Evolutionary conservation across 2,888 invertebrate species (phyloP), one percentile per base, ranked within the genome.

Genomic region (Chymomyza amoena): DNA sequence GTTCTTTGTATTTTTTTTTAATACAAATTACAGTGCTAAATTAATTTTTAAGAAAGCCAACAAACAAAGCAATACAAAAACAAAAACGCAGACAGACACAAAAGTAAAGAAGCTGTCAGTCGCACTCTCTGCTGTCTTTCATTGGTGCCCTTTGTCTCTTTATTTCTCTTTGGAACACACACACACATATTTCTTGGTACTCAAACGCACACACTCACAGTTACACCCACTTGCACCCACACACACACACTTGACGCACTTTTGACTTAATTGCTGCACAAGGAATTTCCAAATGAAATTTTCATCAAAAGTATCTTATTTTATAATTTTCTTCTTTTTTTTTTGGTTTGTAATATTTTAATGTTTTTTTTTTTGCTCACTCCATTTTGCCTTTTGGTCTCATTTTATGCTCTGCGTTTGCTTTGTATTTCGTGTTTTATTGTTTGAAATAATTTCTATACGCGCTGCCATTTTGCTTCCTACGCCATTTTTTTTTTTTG

Each of bases 241-340:
- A 18, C 39, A 18, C 28, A 51, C 39, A 64, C 25, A 61, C 18
- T 63, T 54, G 50, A 32, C 15, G 76, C 73, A 83, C 54, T 83
- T 73, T 75, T 70, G 76, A 64, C 81, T 75, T 88, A 83, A 83
- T 83, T 88, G 88, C 78, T 83, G 72, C 74, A 69, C 72, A 70
- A 73, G 86, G 88, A 84, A 88, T 88, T 83, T 78, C 65, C 65
- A 83, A 84, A 88, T 88, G 74, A 88, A 78, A 83, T 77, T 80
- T 83, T 83, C 81, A 78, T 78, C 86, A 82, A 76, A 76, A 76
- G 76, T 83, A 76, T 73, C 73, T 83, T 77, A 70, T 83, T 76
- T 68, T 61, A 61, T 71, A 52, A 61, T 75, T 79, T 64, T 28
- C 3, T 25, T 25, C 25, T 25, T 25, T 16, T 64, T 54, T n/a